Base-by-base conservation (phyloP, 2,113 vertebrate species). In the Gyps fulvus region DNA sequence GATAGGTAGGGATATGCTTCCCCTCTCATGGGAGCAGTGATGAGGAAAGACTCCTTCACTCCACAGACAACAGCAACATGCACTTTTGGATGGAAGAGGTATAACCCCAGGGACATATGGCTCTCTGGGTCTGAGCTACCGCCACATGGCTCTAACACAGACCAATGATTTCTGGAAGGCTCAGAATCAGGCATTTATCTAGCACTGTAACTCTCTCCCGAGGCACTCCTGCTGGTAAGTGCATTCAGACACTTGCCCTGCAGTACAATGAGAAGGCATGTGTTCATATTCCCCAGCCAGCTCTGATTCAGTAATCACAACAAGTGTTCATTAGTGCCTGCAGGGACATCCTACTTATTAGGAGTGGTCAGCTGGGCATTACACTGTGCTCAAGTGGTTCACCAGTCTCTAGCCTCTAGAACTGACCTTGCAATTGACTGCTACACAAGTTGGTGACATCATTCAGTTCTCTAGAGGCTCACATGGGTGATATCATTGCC, bases 361-460 rank as follows among this genome's bases (percentile, higher is more conserved):
- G 74, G 65, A 95, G 87, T 92, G 95, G 96, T 96, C 96, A 96
- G 57, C 81, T 90, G 96, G 94, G 89, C 82, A 93, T 91, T 93
- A 36, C 58, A n/a, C 36, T 43, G 34, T 67, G 45, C 61, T 80
- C 71, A 93, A 94, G 78, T 57, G 54, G 54, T 62, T 91, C 69
- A 54, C 34, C 29, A 76, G 74, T 40, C 55, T 91, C 80, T 62
- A 80, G 77, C 66, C 50, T 59, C 62, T 62, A 71, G 45, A 91
- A 55, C 16, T 77, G 78, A 83, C 66, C 58, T 85, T 65, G 38
- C 54, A 90, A 73, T 58, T 94, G 50, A 50, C 67, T 83, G 47
- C 91, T 65, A 18, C 20, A n/a, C 34, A 47, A 55, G 57, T 43
- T 49, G 16, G 43, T 90, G 87, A 77, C 82, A 70, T 85, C 55